Base-by-base conservation (phyloP, 2,888 invertebrate species). In the Erebia palarica region DNA sequence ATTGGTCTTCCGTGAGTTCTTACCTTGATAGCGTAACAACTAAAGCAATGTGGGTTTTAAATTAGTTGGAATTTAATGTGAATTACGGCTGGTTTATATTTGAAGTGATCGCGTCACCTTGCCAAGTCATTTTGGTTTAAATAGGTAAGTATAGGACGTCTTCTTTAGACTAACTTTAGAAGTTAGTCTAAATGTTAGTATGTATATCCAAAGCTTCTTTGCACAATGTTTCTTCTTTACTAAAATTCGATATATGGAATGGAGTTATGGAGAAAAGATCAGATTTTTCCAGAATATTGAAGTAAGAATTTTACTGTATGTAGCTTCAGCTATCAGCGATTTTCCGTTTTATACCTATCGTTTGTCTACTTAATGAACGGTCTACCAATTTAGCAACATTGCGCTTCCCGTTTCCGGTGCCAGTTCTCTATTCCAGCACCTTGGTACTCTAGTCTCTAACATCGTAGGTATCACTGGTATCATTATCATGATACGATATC, bases 1-100 rank as follows among this genome's bases (percentile, higher is more conserved):
- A 11, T 11, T 44, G 9, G 44, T 44, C 44, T 44, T 57, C 57
- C 57, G 3, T 21, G 57, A 57, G 57, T 57, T 57, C 57, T 21
- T 21, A 57, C 2, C 57, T 57, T 57, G 13, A 21, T 11, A 13
- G 3, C n/a, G 51, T 57, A 21, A 57, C 57, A 57, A 57, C 57
- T 57, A 57, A 57, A 57, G 57, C 57, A 9, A 9, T 18, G 57
- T 57, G 57, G 57, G 57, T 57, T 57, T 57, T 57, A 57, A 57
- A 57, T 57, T 57, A 11, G 57, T 57, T 57, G 18, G 18, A 57
- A 57, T 57, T 57, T 57, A 57, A 57, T 57, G 57, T 3, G 57
- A 57, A 57, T 57, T 57, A 57, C 21, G 27, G 57, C 13, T 11
- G 11, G 27, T 57, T 16, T 55, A 55, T 10, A 18, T 47, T 51